A percentile compares a stretch with the other conserved stretches of the same genome.
Evolutionary conservation across 2,888 invertebrate genomes (phyloP).

Genomic region (Didymodactylos carnosus): DNA sequence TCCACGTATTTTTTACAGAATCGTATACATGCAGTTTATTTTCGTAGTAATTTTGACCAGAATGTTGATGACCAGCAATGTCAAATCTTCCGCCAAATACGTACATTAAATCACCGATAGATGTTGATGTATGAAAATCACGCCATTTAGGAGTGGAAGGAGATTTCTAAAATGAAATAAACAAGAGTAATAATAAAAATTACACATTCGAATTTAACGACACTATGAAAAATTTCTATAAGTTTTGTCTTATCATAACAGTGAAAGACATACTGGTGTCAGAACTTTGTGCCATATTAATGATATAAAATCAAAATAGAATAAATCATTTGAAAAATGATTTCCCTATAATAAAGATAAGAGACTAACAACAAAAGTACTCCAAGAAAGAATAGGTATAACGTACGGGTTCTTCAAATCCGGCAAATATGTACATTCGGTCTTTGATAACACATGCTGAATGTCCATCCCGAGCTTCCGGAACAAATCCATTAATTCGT

Average conservation of each 20-base stretch:
- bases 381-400: conserved; percentile 52
- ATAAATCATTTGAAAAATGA: conserved; percentile 29
- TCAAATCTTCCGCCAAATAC: conserved; percentile 73
- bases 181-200: too few species aligned
- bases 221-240: too few species aligned
- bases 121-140: conserved; percentile 70
- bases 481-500: conserved; percentile 44
- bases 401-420: conserved; percentile 63
- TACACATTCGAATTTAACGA: conserved; percentile 41
- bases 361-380: conserved; percentile 47
- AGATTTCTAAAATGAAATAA: too few species aligned
- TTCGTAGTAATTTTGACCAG: conserved; percentile 53
- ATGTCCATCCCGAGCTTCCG: conserved; percentile 71
- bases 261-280: conserved; percentile 18
- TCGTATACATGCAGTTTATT: conserved; percentile 51
- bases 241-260: not conserved
- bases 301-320: conserved; percentile 22
- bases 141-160: conserved; percentile 43
- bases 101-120: conserved; percentile 54
- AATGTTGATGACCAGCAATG: conserved; percentile 44
- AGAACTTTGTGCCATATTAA: conserved; percentile 22
- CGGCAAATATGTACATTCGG: conserved; percentile 71
- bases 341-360: conserved; percentile 17
- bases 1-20: conserved; percentile 51
- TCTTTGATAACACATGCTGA: conserved; percentile 59